Percentiles rank a stretch among this genome's conserved stretches.
phyloP scores from a whole-genome alignment of 37 sponge, comb jelly and placozoan species.

The Eunapius fragilis region DNA sequence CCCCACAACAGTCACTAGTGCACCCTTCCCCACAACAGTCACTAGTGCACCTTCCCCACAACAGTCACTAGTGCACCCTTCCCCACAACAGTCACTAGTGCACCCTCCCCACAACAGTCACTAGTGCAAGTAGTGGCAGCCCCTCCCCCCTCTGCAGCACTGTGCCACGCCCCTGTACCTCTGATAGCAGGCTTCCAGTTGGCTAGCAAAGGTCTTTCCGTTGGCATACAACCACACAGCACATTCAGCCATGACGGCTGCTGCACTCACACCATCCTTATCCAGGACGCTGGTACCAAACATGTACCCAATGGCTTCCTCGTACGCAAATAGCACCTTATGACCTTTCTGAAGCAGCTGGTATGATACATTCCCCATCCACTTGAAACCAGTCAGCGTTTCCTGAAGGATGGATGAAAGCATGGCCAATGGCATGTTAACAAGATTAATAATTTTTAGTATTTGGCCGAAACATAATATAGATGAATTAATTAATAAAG shows the following conservation, averaged over 20 bases:
- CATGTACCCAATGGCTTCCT: conserved; percentile 99
- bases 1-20: not conserved
- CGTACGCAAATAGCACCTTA: conserved; percentile 92
- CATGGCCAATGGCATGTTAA: no score
- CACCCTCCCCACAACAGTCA: no score
- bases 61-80: no score
- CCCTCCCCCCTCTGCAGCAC: conserved; percentile 19
- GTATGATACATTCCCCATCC: conserved; percentile 96
- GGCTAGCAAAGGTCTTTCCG: conserved; percentile 61
- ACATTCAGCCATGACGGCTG: conserved; percentile 82
- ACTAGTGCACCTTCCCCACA: no score
- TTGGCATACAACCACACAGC: conserved; percentile 69
- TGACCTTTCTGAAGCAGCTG: conserved; percentile 67
- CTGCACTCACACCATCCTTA: conserved; percentile 97
- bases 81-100: not conserved
- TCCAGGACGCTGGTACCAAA: conserved; percentile 91
- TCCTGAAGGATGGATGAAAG: conserved; percentile 38
- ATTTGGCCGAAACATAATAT: no score
- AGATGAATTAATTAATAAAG: no score
- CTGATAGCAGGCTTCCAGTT: conserved; percentile 74
- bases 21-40: no score
- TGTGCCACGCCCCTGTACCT: conserved; percentile 46
- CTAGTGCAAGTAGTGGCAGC: not conserved
- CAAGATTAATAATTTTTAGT: no score
- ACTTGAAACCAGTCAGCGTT: conserved; percentile 98